Evolutionary conservation across 2,888 invertebrate species (phyloP).

Genomic region (Ctenicera cuprea): DNA sequence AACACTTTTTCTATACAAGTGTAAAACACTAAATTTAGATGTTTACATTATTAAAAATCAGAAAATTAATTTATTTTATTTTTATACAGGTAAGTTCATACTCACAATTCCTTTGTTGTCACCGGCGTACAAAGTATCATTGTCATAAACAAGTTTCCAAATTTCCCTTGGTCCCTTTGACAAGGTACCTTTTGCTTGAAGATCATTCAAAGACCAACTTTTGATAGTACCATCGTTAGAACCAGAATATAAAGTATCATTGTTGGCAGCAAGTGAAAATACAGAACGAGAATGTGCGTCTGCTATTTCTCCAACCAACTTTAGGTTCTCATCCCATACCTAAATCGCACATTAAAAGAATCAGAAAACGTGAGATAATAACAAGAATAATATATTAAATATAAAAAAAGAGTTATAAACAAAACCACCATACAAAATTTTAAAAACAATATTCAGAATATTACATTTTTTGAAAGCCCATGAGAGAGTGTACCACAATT

Average conservation of each 20-base stretch:
- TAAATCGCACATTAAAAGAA: conserved; percentile 56
- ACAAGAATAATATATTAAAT: too few relatives aligned
- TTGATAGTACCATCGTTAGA: conserved; percentile 80
- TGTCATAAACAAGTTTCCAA: conserved; percentile 69
- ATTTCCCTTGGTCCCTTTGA: conserved; percentile 71
- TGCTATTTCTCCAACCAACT: conserved; percentile 68
- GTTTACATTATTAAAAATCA: too few relatives aligned
- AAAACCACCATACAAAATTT: too few relatives aligned
- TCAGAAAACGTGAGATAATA: too few relatives aligned
- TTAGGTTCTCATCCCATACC: conserved; percentile 73
- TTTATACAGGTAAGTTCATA: neutral
- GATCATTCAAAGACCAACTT: conserved; percentile 75
- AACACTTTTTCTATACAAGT: too few relatives aligned
- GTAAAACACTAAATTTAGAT: too few relatives aligned
- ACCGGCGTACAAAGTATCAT: conserved; percentile 75
- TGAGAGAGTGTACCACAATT: too few relatives aligned
- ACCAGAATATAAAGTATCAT: conserved; percentile 76
- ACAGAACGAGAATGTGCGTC: conserved; percentile 78
- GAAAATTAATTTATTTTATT: too few relatives aligned
- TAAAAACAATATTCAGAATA: too few relatives aligned
- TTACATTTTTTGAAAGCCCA: too few relatives aligned
- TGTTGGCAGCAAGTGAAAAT: conserved; percentile 76
- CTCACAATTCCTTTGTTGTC: conserved; percentile 80
- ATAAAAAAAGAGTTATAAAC: too few relatives aligned
- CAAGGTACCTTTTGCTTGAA: conserved; percentile 67